phyloP scores from a whole-genome alignment of 2,888 invertebrate species.

The Ophion costatus region DNA sequence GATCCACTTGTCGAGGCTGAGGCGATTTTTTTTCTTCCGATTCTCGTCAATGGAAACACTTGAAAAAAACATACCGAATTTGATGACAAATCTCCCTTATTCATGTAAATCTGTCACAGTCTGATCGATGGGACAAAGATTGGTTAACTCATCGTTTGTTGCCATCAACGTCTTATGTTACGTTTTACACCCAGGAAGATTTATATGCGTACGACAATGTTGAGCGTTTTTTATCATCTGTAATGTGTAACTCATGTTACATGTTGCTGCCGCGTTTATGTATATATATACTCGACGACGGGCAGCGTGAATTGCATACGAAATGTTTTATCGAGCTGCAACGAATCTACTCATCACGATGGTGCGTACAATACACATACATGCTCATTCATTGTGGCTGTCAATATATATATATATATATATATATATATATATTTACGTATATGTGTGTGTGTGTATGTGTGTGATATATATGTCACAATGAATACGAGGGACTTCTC shows the following conservation, averaged over 20 bases:
- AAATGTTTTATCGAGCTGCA: slow-evolving; percentile 49
- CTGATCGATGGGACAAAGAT: slow-evolving; percentile 41
- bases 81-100: slow-evolving; percentile 10
- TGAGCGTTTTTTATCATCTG: slow-evolving; percentile 57
- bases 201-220: slow-evolving; percentile 53
- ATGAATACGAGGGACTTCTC: slow-evolving; percentile 8
- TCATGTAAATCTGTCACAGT: slow-evolving; percentile 18
- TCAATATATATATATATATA: neutral
- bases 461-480: neutral
- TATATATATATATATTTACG: neutral
- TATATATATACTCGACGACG: slow-evolving; percentile 22
- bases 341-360: slow-evolving; percentile 13
- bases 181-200: slow-evolving; percentile 46
- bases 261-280: slow-evolving; percentile 18
- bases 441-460: too few relatives aligned
- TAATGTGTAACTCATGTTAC: slow-evolving; percentile 49
- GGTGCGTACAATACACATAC: neutral
- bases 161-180: slow-evolving; percentile 49
- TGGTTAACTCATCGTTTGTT: slow-evolving; percentile 53
- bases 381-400: neutral
- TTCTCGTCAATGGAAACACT: neutral
- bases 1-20: neutral
- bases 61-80: neutral
- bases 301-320: slow-evolving; percentile 62
- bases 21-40: neutral